A percentile compares a stretch with the other conserved stretches of the same genome.
These are phyloP conservation scores for Aegithalos caudatus DNA, from an alignment of 2,113 vertebrate genomes.

Conservation along the genomic window DNA sequence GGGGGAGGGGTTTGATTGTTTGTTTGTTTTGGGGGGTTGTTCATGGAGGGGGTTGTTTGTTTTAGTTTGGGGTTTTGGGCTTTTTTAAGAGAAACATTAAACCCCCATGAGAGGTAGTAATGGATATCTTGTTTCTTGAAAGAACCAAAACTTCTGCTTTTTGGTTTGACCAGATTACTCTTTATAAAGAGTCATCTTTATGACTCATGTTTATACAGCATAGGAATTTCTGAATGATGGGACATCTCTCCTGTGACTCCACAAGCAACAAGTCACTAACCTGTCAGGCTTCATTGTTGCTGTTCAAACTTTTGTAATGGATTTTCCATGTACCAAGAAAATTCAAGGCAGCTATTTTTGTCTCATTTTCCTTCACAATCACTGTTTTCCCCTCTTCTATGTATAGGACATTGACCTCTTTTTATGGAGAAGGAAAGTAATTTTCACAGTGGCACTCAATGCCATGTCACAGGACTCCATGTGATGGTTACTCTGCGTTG, in stretches of 20 bases:
- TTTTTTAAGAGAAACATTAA: not conserved
- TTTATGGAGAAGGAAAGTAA: not conserved
- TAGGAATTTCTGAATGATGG: not conserved
- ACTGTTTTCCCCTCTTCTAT: not conserved
- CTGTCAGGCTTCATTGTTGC: constrained; percentile 5
- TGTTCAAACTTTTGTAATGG: constrained; percentile 1
- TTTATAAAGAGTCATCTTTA: not conserved
- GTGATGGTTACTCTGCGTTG: not conserved
- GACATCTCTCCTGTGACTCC: not conserved
- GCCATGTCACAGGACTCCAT: fast-evolving
- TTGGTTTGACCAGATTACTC: not conserved
- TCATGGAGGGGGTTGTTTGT: fast-evolving
- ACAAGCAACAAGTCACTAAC: not conserved
- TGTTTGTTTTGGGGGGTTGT: not conserved
- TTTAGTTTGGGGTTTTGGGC: fast-evolving
- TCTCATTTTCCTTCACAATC: not conserved
- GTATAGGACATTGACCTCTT: not conserved
- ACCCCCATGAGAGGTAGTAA: not conserved
- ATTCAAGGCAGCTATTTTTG: not conserved
- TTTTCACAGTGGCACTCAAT: not conserved
- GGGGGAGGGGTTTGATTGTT: not conserved
- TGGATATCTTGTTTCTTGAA: not conserved
- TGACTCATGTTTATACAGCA: not conserved
- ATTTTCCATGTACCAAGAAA: constrained; percentile 30
- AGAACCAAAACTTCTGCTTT: not conserved